These are phyloP conservation scores for Lophius americanus DNA, from an alignment of 2,797 vertebrate species.

Conservation along the genomic window DNA sequence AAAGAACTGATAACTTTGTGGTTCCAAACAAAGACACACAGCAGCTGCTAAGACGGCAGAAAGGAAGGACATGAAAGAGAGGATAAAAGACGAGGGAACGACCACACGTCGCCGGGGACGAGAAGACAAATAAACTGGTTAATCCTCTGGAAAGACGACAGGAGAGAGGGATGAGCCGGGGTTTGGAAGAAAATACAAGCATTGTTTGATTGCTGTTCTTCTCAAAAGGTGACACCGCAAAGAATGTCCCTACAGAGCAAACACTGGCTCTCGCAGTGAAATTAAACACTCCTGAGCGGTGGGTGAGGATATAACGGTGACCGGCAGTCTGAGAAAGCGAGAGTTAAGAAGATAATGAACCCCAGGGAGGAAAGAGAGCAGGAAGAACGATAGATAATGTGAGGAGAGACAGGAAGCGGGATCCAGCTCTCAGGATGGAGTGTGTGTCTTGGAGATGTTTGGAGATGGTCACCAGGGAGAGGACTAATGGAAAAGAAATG, in stretches of 20 bases:
- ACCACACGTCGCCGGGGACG: conserved; percentile 30
- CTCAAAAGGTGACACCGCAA: conserved; percentile 59
- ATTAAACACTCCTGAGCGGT: conserved; percentile 13
- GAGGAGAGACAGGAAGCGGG: conserved; percentile 12
- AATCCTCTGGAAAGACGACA: conserved; percentile 67
- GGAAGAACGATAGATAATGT: neutral
- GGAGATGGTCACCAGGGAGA: conserved; percentile 64
- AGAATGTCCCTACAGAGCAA: conserved; percentile 59
- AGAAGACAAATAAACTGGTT: conserved; percentile 51
- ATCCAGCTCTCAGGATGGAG: conserved; percentile 63
- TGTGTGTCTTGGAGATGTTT: conserved; percentile 71
- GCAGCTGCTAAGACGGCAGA: conserved; percentile 47
- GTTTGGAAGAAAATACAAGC: conserved; percentile 34
- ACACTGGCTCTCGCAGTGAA: conserved; percentile 38
- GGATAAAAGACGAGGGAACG: conserved; percentile 49
- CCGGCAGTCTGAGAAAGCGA: conserved; percentile 7
- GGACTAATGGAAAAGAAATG: conserved; percentile 25
- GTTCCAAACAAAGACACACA: neutral
- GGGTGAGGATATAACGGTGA: conserved; percentile 39
- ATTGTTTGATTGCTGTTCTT: conserved; percentile 67
- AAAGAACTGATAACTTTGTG: no score
- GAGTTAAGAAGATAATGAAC: conserved; percentile 34
- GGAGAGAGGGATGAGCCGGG: conserved; percentile 39
- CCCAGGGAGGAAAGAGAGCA: conserved; percentile 12
- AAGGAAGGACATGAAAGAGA: conserved; percentile 52